Base-by-base conservation (phyloP, 2,113 vertebrate species). In the Platichthys stellatus region DNA sequence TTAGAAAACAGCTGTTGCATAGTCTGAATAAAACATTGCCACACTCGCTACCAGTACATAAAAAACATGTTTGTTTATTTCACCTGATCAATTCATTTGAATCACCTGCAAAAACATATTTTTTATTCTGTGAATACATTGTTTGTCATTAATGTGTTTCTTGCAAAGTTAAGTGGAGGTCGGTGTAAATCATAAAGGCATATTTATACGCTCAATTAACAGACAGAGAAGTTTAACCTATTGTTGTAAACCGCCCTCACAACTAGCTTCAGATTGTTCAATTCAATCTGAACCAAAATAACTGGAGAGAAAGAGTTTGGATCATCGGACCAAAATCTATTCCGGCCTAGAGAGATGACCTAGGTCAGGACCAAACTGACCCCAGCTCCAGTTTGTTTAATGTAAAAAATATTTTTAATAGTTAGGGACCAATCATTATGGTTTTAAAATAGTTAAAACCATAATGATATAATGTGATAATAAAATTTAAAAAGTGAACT, bases 1-100 rank as follows among this genome's bases (percentile, higher is more conserved):
- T 87, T 73, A 64, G 35, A 69, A 80, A 87, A 80, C 85, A 89
- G 86, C 85, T 89, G 86, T 62, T 83, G 86, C 85, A 83, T 89
- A 74, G 85, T 88, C 63, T 66, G 72, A 86, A 87, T 81, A 84
- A 90, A 87, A 76, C 5, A 31, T 5, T 31, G 31, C 31, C 31
- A 31, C 76, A 35, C 47, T 23, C 40, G 26, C 72, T 76, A 67
- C 80, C 64, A 38, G 69, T 78, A 79, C 72, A 72, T 61, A 65
- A 85, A 86, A 43, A 89, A 82, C 75, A 69, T 69, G 67, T 76
- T 76, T 80, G 79, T 84, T 89, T 90, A 80, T 74, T 84, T 82
- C 79, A 63, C 66, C 64, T 18, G 51, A 78, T 79, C 78, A 76
- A 81, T 86, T 83, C 70, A 84, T 80, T 80, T 69, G 63, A 89